Evolutionary conservation across 2,113 vertebrate genomes (phyloP).

Genomic region (Thalassoma bifasciatum): DNA sequence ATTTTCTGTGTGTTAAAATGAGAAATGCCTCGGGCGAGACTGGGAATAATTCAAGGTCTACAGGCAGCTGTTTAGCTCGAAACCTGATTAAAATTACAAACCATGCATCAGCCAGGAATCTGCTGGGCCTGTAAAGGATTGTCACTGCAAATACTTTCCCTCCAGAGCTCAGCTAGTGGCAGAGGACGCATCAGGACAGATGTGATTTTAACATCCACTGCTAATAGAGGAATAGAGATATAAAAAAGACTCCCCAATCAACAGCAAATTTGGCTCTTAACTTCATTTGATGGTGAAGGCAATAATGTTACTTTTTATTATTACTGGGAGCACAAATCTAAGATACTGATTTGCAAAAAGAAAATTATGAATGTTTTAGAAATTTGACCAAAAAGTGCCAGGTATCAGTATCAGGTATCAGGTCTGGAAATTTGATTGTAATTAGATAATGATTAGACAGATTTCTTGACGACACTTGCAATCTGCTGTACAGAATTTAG

Average conservation of each 20-base stretch:
- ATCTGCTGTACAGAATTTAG: no score
- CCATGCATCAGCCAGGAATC: slow-evolving; percentile 67
- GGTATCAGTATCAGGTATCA: no score
- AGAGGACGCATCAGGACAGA: slow-evolving; percentile 38
- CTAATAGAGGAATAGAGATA: slow-evolving; percentile 36
- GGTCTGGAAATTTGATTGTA: no score
- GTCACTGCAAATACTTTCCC: slow-evolving; percentile 66
- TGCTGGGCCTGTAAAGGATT: slow-evolving; percentile 59
- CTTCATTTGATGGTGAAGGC: slow-evolving; percentile 4
- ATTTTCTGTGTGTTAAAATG: slow-evolving; percentile 71
- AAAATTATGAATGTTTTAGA: not conserved
- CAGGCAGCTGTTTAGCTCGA: slow-evolving; percentile 79
- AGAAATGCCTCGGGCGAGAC: slow-evolving; percentile 75
- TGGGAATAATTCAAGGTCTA: slow-evolving; percentile 79
- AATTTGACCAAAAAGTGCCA: not conserved
- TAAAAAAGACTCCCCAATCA: slow-evolving; percentile 15
- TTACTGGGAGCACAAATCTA: not conserved
- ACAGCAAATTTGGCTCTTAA: slow-evolving; percentile 23
- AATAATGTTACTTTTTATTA: slow-evolving; percentile 6
- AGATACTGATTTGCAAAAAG: not conserved
- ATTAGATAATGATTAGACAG: no score
- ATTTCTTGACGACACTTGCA: no score
- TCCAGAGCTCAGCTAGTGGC: slow-evolving; percentile 34
- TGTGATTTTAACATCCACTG: slow-evolving; percentile 44
- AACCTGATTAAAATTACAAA: slow-evolving; percentile 83